Percentiles rank a stretch among this genome's conserved stretches.
Evolutionary conservation across 2,888 invertebrate species (phyloP).

Genomic region (Steromphala cineraria): DNA sequence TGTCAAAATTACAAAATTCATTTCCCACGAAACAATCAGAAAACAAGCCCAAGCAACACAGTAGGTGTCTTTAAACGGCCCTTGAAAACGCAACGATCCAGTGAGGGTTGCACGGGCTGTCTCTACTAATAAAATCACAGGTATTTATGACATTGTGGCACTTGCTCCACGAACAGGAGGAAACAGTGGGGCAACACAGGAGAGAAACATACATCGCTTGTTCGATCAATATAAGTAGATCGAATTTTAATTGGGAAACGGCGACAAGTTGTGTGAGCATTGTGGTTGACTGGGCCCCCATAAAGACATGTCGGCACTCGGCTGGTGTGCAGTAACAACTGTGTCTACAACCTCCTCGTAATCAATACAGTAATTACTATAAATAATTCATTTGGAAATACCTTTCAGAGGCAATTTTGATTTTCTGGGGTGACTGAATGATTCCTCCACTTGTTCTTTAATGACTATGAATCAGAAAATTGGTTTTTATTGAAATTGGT

Average conservation of each 20-base stretch:
- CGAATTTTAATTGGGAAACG: background rate
- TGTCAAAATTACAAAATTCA: too few species aligned
- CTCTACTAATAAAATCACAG: background rate
- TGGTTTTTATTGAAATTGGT: too few species aligned
- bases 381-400: conserved; percentile 17
- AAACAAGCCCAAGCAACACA: too few species aligned
- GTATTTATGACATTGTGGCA: background rate
- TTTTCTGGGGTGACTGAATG: background rate
- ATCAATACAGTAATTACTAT: conserved; percentile 16
- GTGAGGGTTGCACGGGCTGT: background rate
- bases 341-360: background rate
- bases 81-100: background rate
- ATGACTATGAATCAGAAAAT: too few species aligned
- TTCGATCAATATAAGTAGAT: background rate
- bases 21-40: too few species aligned
- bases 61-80: too few species aligned
- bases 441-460: too few species aligned
- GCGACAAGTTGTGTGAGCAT: background rate
- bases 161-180: background rate
- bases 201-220: background rate
- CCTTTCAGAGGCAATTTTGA: conserved; percentile 10
- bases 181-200: background rate
- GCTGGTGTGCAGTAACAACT: too few species aligned
- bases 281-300: background rate
- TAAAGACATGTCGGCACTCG: background rate